Evolutionary conservation across 2,888 invertebrate genomes (phyloP).

Genomic region (Leptopilina myrica): DNA sequence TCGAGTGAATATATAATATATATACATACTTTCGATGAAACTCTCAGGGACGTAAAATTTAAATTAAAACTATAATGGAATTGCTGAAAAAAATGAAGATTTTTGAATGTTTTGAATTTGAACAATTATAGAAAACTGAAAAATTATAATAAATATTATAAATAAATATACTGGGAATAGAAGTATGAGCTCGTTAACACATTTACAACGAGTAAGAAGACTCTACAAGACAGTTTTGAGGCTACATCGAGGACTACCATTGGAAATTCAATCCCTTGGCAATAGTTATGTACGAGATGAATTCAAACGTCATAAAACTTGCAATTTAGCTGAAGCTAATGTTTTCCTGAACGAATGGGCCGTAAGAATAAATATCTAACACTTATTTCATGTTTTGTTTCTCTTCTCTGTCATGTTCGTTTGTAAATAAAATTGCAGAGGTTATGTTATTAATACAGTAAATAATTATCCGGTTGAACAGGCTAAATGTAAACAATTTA

Average conservation of each 20-base stretch:
- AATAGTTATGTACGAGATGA: conserved; percentile 89
- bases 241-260: conserved; percentile 87
- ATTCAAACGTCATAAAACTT: conserved; percentile 89
- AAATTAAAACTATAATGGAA: no score
- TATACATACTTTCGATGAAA: no score
- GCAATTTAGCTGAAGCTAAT: conserved; percentile 83
- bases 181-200: conserved; percentile 73
- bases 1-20: no score
- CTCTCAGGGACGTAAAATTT: no score
- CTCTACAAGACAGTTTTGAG: conserved; percentile 89
- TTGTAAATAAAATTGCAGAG: background rate
- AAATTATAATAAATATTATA: background rate
- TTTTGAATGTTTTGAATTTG: background rate
- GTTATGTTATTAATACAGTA: background rate
- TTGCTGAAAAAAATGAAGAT: background rate
- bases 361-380: conserved; percentile 78
- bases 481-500: no score
- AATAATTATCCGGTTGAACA: no score
- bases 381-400: background rate
- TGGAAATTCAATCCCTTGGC: conserved; percentile 84
- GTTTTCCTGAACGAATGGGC: conserved; percentile 94
- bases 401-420: no score
- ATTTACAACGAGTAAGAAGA: conserved; percentile 82
- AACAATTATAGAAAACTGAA: no score
- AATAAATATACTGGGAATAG: background rate